Percentiles rank a stretch among this genome's conserved stretches.
These are phyloP conservation scores for Toxotes jaculatrix DNA, from an alignment of 2,113 vertebrate genomes.

Conservation along the genomic window DNA sequence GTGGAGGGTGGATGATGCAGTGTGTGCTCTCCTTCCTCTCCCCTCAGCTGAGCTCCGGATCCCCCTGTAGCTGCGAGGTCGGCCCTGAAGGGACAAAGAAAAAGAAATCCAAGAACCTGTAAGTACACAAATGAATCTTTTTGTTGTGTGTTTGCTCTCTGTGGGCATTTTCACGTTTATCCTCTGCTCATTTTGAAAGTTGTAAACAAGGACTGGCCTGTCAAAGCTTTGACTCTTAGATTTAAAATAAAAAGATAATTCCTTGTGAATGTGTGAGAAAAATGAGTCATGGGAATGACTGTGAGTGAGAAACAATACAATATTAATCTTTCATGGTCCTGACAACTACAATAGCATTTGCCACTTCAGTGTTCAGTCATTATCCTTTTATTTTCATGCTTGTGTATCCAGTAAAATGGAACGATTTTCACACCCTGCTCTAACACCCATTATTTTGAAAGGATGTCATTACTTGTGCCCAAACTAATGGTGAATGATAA, in stretches of 20 bases:
- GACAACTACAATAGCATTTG: background rate
- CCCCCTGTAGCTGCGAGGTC: constrained; percentile 87
- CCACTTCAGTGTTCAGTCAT: background rate
- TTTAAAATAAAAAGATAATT: background rate
- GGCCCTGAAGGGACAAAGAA: constrained; percentile 86
- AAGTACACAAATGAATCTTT: constrained; percentile 73
- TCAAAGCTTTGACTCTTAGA: background rate
- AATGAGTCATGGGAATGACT: background rate
- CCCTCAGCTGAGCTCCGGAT: constrained; percentile 87
- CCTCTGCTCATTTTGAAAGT: background rate
- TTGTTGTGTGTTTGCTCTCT: background rate
- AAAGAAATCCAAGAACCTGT: constrained; percentile 94
- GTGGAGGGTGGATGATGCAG: constrained; percentile 82
- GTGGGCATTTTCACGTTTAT: background rate
- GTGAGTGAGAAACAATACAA: background rate
- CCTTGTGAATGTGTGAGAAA: background rate
- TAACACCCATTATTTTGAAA: constrained; percentile 25
- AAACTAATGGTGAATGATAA: constrained; percentile 22
- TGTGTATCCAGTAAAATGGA: background rate
- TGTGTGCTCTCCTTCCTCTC: constrained; percentile 81
- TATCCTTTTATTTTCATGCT: constrained; percentile 39
- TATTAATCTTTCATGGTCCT: background rate
- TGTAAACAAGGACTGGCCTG: background rate
- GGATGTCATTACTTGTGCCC: background rate
- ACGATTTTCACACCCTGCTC: constrained; percentile 22